phyloP scores from a whole-genome alignment of 2,888 invertebrate genomes.

The Brenthis hecate region DNA sequence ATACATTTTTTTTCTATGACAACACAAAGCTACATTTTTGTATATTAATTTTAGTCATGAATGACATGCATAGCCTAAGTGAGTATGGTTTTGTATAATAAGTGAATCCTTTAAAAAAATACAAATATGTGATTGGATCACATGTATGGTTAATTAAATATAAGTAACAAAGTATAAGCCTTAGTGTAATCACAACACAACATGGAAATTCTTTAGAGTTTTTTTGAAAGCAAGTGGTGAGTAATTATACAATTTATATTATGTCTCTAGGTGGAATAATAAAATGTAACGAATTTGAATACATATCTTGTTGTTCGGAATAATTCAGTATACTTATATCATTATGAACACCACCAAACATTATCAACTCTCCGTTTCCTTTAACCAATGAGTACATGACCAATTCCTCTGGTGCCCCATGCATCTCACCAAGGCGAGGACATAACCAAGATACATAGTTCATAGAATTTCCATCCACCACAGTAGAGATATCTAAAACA shows the following conservation, averaged over 20 bases:
- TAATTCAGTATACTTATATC: conserved; percentile 85
- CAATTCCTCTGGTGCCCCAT: conserved; percentile 92
- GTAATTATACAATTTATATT: conserved; percentile 84
- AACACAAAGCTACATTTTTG: background rate
- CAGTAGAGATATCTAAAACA: conserved; percentile 91
- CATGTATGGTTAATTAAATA: conserved; percentile 1
- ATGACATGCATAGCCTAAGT: conserved; percentile 2
- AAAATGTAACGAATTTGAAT: conserved; percentile 90
- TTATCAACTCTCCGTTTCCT: conserved; percentile 95
- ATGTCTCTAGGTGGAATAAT: conserved; percentile 87
- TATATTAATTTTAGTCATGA: background rate
- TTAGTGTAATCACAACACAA: conserved; percentile 37
- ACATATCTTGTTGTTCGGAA: conserved; percentile 83
- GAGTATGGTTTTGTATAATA: background rate
- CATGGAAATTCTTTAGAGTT: conserved; percentile 19
- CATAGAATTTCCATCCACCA: conserved; percentile 83
- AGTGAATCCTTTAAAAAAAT: background rate
- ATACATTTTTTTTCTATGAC: background rate
- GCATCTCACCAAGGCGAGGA: conserved; percentile 85
- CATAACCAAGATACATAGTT: conserved; percentile 87
- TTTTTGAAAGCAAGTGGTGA: conserved; percentile 14
- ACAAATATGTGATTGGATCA: background rate
- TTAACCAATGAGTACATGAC: conserved; percentile 94
- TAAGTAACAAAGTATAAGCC: conserved; percentile 1
- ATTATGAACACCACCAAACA: conserved; percentile 98